These are phyloP conservation scores for Podabrus alpinus DNA, from an alignment of 2,888 invertebrate species.

Conservation along the genomic window DNA sequence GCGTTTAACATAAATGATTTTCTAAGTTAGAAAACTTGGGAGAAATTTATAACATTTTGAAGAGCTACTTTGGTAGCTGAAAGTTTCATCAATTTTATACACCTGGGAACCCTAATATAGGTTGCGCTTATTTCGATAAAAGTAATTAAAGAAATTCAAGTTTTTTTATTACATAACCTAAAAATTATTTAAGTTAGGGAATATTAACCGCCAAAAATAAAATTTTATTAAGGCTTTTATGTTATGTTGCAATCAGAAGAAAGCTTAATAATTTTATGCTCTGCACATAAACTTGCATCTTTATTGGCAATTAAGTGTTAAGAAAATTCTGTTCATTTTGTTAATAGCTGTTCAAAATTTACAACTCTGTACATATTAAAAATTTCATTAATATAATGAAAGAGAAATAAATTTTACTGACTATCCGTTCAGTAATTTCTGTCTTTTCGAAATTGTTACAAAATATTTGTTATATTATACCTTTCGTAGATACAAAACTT, in stretches of 20 bases:
- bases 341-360: slow-evolving; percentile 23
- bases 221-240: not conserved
- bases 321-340: not conserved
- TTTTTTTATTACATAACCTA: not conserved
- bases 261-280: not conserved
- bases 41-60: not conserved
- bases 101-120: not conserved
- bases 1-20: not conserved
- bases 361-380: slow-evolving; percentile 26
- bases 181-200: not conserved
- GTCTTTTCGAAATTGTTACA: too few species aligned
- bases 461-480: too few species aligned
- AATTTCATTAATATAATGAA: slow-evolving; percentile 15
- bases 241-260: not conserved
- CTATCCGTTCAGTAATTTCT: not conserved
- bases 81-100: not conserved
- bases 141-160: not conserved
- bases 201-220: not conserved
- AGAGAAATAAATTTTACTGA: not conserved
- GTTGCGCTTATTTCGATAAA: not conserved
- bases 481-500: not conserved
- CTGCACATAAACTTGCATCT: not conserved
- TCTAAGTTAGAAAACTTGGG: not conserved
- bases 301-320: not conserved
- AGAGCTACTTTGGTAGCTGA: not conserved